Conservation (phyloP, 2,113 vertebrate genomes). For the Prunella fulvescens region DNA sequence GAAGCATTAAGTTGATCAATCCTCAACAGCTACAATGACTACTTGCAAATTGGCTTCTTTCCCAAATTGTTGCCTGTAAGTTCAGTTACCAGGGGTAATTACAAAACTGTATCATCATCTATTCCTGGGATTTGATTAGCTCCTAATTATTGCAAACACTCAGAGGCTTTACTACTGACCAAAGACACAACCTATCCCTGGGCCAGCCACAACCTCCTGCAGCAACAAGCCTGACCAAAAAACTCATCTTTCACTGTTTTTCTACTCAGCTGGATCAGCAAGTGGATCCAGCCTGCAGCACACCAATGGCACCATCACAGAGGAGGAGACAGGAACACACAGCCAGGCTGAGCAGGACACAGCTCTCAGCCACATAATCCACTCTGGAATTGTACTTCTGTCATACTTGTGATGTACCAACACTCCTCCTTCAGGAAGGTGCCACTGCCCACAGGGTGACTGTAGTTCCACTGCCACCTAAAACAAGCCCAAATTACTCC, state of each 20-base stretch:
- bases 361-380: not conserved
- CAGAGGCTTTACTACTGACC: not conserved
- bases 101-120: not conserved
- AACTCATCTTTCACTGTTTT: not conserved
- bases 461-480: not conserved
- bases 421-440: not conserved
- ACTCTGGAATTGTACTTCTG: not conserved
- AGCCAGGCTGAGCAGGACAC: not conserved
- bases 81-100: not conserved
- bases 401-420: not conserved
- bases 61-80: not conserved
- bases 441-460: not conserved
- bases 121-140: not conserved
- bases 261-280: not conserved
- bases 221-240: not conserved
- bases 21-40: not conserved
- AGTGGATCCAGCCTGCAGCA: not conserved
- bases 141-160: not conserved
- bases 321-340: not conserved
- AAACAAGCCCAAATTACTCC: not conserved
- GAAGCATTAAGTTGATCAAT: not conserved
- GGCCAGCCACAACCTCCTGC: not conserved
- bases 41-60: not conserved
- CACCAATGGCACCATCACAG: not conserved
- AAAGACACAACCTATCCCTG: not conserved